Percentiles rank a stretch among this genome's conserved stretches.
Conservation (phyloP, 2,888 invertebrate species). For the Callyntrura guangdongensis region DNA sequence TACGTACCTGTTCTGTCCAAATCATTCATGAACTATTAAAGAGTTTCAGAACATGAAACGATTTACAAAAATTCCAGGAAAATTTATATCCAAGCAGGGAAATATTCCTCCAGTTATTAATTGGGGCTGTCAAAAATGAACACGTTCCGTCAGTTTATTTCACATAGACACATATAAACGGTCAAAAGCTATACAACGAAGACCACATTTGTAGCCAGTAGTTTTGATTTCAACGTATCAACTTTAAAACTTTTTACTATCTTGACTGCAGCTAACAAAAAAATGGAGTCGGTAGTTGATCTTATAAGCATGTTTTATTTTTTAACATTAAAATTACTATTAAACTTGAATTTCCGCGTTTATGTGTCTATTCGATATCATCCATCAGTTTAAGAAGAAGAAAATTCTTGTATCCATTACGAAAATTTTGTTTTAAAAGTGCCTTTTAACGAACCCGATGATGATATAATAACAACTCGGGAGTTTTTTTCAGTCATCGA, state of each 20-base stretch:
- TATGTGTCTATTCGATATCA: not conserved
- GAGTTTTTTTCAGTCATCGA: conserved; percentile 19
- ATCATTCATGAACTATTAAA: conserved; percentile 15
- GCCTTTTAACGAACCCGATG: not conserved
- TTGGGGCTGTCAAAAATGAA: conserved; percentile 35
- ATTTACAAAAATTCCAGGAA: conserved; percentile 13
- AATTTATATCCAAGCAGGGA: not conserved
- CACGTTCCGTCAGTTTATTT: not conserved
- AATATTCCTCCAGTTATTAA: not conserved
- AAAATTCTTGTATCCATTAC: not conserved
- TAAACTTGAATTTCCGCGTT: not conserved
- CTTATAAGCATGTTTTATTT: too few species aligned
- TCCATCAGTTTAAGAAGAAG: not conserved
- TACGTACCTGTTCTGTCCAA: conserved; percentile 11
- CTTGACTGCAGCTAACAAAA: not conserved
- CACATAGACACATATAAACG: not conserved
- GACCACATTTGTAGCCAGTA: not conserved
- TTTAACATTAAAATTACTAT: not conserved
- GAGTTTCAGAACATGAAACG: conserved; percentile 3
- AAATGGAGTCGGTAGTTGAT: not conserved
- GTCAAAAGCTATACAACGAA: not conserved
- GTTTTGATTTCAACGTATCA: not conserved
- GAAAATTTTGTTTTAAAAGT: not conserved
- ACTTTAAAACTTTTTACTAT: conserved; percentile 3
- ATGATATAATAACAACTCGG: conserved; percentile 39